Conservation (phyloP, 2,113 vertebrate species). For the Callospermophilus lateralis region DNA sequence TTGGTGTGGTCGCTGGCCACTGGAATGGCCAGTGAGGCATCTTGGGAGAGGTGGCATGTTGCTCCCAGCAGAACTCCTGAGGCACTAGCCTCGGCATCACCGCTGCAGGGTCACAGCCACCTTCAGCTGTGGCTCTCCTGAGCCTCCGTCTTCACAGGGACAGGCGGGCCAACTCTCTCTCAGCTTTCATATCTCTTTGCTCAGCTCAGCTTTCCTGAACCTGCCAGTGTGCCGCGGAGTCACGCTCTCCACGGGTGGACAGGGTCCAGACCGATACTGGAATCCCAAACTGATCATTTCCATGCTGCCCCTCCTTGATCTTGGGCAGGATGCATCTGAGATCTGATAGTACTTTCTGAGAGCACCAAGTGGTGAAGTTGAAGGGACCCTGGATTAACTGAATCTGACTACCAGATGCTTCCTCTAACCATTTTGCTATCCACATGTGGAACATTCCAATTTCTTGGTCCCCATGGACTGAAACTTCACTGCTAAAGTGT, state of each 20-base stretch:
- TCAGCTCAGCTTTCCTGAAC: not conserved
- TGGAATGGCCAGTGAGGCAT: too few relatives aligned
- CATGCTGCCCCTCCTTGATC: not conserved
- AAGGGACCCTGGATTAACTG: not conserved
- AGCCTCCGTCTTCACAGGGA: fast-evolving
- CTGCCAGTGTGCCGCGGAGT: not conserved
- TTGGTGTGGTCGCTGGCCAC: not conserved
- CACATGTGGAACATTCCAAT: not conserved
- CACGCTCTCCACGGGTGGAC: not conserved
- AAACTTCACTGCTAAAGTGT: not conserved
- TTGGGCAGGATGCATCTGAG: not conserved
- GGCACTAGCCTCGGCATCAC: too few relatives aligned
- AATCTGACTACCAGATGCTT: not conserved
- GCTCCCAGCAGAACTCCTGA: not conserved
- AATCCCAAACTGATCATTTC: not conserved
- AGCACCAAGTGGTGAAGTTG: not conserved
- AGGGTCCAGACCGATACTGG: not conserved
- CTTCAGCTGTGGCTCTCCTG: not conserved
- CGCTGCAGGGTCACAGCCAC: not conserved
- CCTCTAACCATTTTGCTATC: not conserved
- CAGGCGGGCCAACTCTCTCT: not conserved
- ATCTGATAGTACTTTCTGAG: not conserved
- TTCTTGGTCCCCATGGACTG: not conserved
- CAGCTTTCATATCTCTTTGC: too few relatives aligned
- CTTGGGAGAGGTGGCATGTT: not conserved